Evolutionary conservation across 2,888 invertebrate genomes (phyloP).

Genomic region (Agonum fuliginosum): DNA sequence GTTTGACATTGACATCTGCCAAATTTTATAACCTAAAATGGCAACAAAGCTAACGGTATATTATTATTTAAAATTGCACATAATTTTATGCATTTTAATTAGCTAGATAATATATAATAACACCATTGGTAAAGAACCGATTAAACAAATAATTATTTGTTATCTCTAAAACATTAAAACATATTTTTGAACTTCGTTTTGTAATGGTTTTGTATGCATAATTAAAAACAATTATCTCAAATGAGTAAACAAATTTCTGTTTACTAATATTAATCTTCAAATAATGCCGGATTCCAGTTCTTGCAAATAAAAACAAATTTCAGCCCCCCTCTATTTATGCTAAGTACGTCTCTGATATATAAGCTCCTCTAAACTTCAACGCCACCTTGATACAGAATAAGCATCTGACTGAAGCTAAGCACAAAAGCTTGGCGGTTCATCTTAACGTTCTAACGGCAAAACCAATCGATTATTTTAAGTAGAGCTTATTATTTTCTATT

Average conservation of each 20-base stretch:
- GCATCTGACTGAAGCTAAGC: slow-evolving; percentile 26
- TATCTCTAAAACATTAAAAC: too few relatives aligned
- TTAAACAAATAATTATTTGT: background rate
- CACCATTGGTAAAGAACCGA: background rate
- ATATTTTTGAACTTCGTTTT: too few relatives aligned
- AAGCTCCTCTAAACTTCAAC: slow-evolving; percentile 4
- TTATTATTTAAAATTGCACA: slow-evolving; percentile 14
- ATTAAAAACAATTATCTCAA: too few relatives aligned
- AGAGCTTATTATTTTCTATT: slow-evolving; percentile 51
- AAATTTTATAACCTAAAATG: slow-evolving; percentile 11
- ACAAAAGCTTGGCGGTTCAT: slow-evolving; percentile 49
- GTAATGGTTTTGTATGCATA: too few relatives aligned
- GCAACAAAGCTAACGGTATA: slow-evolving; percentile 41
- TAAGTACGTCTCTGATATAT: slow-evolving; percentile 24
- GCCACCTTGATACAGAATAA: slow-evolving; percentile 17
- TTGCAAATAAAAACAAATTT: background rate
- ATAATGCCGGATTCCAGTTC: too few relatives aligned
- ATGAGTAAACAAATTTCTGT: background rate
- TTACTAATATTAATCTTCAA: background rate
- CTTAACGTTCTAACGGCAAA: slow-evolving; percentile 18
- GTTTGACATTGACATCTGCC: slow-evolving; percentile 24
- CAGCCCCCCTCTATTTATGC: background rate
- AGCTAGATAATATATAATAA: background rate
- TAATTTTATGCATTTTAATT: background rate
- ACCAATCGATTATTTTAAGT: slow-evolving; percentile 54